phyloP scores from a whole-genome alignment of 2,113 vertebrate species.

The Eublepharis macularius region DNA sequence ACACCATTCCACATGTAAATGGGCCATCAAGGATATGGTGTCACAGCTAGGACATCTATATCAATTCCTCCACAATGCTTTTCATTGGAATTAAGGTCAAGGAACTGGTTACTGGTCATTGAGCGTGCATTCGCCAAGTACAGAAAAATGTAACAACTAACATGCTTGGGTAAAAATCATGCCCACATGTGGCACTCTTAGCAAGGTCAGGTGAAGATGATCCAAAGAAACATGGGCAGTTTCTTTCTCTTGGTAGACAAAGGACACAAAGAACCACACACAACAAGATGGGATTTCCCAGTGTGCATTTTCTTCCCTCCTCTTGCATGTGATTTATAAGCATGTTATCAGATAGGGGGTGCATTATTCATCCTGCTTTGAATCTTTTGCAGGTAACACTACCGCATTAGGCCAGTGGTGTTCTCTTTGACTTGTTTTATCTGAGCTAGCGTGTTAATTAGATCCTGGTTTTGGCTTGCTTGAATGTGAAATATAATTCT shows the following conservation, averaged over 20 bases:
- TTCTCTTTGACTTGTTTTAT: constrained; percentile 69
- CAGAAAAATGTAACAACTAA: constrained; percentile 32
- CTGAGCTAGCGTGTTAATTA: constrained; percentile 69
- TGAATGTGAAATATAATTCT: constrained; percentile 72
- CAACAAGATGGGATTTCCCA: constrained; percentile 12
- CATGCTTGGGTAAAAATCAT: not conserved
- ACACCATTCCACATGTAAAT: not conserved
- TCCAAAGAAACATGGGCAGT: not conserved
- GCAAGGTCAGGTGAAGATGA: not conserved
- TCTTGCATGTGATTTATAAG: constrained; percentile 16
- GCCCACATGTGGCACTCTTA: too few relatives aligned
- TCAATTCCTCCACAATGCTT: not conserved
- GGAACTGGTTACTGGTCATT: not conserved
- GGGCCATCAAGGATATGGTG: not conserved
- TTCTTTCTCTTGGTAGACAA: constrained; percentile 14
- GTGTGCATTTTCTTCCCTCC: not conserved
- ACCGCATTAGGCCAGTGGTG: constrained; percentile 48
- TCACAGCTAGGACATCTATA: not conserved
- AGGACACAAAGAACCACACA: not conserved
- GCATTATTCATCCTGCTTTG: constrained; percentile 39
- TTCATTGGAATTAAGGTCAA: not conserved
- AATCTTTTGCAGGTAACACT: constrained; percentile 58
- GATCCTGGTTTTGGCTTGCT: constrained; percentile 64
- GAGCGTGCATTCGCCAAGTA: constrained; percentile 10
- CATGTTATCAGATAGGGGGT: constrained; percentile 28